Base-by-base conservation (phyloP, 2,797 vertebrate species). In the Podargus strigoides region DNA sequence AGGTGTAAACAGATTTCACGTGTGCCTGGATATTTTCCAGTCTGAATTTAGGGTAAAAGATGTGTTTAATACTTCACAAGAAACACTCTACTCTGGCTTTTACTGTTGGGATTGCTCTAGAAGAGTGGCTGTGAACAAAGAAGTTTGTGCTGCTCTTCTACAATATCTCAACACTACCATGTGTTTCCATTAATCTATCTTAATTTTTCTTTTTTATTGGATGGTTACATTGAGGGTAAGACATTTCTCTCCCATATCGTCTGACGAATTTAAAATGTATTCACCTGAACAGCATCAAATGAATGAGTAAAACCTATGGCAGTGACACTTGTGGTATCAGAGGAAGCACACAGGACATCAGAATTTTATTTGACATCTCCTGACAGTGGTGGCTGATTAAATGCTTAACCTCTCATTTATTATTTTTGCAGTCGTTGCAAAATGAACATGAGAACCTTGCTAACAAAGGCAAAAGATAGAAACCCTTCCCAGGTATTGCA, bases 351-450 rank as follows among this genome's bases (percentile, higher is more conserved):
- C n/a, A 62, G 60, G 69, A 85, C 30, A 24, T 36, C 67, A 83
- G 46, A 95, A 85, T 18, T 59, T 64, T n/a, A 59, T 41, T 59
- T 59, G 85, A 85, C 39, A 36, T 53, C 42, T 89, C 60, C 84
- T 83, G 94, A 74, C 56, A 90, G 59, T 41, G 84, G 82, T 60
- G 52, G 64, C 67, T 94, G 74, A 92, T 92, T 85, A 90, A 95
- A 91, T 76, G 60, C 88, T 93, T 94, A 85, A 95, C 60, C 36
- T 87, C 75, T 82, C 53, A 34, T 60, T 42, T 90, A 9, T 46
- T 46, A 26, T 74, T 70, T 85, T 87, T 74, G 27, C 83, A 88
- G 22, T 78, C 27, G 68, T 75, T 50, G 55, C 20, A 86, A 92
- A 93, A 68, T 14, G 15, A 93, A 62, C 69, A 64, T 9, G 21